Conservation (phyloP, 35 echinoderm and acorn worm genomes). For the Patiria miniata region DNA sequence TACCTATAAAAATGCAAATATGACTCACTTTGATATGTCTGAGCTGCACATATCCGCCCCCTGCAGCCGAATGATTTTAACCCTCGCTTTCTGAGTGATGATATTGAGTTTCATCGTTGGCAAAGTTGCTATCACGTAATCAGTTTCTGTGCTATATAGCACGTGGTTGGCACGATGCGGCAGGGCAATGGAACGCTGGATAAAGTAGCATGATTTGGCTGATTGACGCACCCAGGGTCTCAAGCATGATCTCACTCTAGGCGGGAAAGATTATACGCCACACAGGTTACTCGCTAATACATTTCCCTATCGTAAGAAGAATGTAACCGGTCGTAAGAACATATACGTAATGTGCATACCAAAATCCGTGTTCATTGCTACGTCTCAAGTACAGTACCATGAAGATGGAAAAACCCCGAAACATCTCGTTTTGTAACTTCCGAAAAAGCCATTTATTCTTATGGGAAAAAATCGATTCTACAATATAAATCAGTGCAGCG, state of each 20-base stretch:
- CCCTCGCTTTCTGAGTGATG: neutral
- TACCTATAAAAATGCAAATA: constrained; percentile 12
- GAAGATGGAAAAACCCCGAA: too few relatives aligned
- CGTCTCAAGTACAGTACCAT: too few relatives aligned
- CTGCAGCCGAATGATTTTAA: neutral
- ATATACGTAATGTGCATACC: too few relatives aligned
- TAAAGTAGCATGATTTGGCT: constrained; percentile 9
- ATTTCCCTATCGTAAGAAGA: too few relatives aligned
- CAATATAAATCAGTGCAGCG: too few relatives aligned
- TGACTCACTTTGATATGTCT: neutral
- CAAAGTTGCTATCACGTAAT: neutral
- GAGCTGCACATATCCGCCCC: neutral
- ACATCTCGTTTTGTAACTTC: too few relatives aligned
- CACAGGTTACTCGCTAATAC: too few relatives aligned
- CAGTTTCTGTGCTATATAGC: neutral
- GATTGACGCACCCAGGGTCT: neutral
- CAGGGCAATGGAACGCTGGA: neutral
- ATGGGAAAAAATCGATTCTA: too few relatives aligned
- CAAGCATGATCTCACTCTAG: neutral
- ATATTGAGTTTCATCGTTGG: constrained; percentile 14
- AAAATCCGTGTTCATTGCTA: too few relatives aligned
- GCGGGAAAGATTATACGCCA: neutral
- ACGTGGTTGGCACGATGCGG: too few relatives aligned
- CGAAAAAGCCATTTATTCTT: too few relatives aligned
- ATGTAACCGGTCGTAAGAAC: too few relatives aligned